Evolutionary conservation across 2,888 invertebrate species (phyloP).

Genomic region (Rotaria sp.): DNA sequence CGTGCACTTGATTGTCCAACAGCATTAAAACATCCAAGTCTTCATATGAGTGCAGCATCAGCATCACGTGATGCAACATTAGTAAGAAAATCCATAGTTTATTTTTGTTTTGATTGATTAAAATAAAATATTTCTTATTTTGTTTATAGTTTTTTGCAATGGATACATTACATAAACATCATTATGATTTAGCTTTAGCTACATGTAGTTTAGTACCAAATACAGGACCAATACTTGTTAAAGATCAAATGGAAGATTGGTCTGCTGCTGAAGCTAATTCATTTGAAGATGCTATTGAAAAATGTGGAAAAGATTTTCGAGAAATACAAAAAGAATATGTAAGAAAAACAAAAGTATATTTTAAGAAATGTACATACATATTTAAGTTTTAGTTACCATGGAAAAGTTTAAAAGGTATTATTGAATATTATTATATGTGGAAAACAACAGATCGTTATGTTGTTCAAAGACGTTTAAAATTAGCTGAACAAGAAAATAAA

Average conservation of each 20-base stretch:
- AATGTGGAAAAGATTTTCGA: slow-evolving; percentile 86
- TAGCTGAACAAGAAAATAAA: slow-evolving; percentile 86
- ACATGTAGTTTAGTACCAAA: slow-evolving; percentile 85
- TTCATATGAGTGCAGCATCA: slow-evolving; percentile 91
- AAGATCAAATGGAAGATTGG: slow-evolving; percentile 99
- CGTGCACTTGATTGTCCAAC: slow-evolving; percentile 84
- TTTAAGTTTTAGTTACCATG: slow-evolving; percentile 72
- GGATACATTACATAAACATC: slow-evolving; percentile 86
- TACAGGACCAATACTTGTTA: slow-evolving; percentile 79
- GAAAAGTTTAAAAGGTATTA: slow-evolving; percentile 94
- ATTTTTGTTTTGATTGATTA: slow-evolving; percentile 42
- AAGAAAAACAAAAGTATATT: slow-evolving; percentile 56
- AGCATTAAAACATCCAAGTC: slow-evolving; percentile 39
- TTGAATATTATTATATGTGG: slow-evolving; percentile 99
- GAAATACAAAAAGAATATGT: slow-evolving; percentile 96
- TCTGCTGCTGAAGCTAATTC: slow-evolving; percentile 96
- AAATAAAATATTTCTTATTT: slow-evolving; percentile 51
- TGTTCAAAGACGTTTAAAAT: slow-evolving; percentile 90
- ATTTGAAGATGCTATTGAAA: slow-evolving; percentile 90
- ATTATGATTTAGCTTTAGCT: slow-evolving; percentile 81
- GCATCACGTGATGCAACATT: slow-evolving; percentile 95
- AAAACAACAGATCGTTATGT: slow-evolving; percentile 99
- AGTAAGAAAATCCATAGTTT: no score
- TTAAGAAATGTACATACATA: not conserved
- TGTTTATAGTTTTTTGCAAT: slow-evolving; percentile 90